Evolutionary conservation across 2,888 invertebrate genomes (phyloP).

Genomic region (Melieria crassipennis): DNA sequence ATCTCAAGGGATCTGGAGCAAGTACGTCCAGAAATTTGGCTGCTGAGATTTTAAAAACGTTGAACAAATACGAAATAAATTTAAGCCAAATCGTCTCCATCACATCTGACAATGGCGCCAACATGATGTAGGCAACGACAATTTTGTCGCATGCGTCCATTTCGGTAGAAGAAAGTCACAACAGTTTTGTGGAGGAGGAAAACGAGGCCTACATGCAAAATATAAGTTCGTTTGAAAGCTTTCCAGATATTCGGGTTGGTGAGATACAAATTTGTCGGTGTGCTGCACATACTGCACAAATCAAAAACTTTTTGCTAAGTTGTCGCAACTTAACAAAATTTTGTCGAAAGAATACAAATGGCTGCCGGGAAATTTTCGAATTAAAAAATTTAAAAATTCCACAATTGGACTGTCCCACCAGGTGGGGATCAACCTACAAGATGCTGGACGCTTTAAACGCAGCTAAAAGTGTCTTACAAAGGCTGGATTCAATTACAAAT

Average conservation of each 20-base stretch:
- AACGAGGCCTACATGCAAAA: neutral
- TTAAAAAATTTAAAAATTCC: slow-evolving; percentile 10
- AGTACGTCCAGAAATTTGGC: neutral
- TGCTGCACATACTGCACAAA: slow-evolving; percentile 9
- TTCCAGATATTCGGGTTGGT: too few species aligned
- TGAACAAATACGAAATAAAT: neutral
- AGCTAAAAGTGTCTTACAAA: slow-evolving; percentile 10
- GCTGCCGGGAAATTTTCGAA: slow-evolving; percentile 16
- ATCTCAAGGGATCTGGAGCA: neutral
- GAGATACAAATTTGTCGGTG: neutral
- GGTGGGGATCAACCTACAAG: neutral
- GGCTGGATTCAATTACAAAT: slow-evolving; percentile 19
- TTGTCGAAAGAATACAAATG: slow-evolving; percentile 20
- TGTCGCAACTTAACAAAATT: neutral
- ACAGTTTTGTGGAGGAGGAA: neutral
- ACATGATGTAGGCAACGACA: slow-evolving; percentile 5
- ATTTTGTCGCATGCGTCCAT: neutral
- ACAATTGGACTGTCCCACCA: slow-evolving; percentile 25
- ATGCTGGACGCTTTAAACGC: slow-evolving; percentile 6
- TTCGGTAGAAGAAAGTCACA: neutral
- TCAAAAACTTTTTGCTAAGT: neutral
- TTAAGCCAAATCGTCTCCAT: neutral
- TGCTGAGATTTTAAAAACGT: slow-evolving; percentile 8
- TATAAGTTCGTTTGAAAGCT: too few species aligned
- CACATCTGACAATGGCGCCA: slow-evolving; percentile 12